A percentile compares a stretch with the other conserved stretches of the same genome.
These are phyloP conservation scores for Ginglymostoma cirratum DNA, from an alignment of 2,113 vertebrate species.

Conservation along the genomic window DNA sequence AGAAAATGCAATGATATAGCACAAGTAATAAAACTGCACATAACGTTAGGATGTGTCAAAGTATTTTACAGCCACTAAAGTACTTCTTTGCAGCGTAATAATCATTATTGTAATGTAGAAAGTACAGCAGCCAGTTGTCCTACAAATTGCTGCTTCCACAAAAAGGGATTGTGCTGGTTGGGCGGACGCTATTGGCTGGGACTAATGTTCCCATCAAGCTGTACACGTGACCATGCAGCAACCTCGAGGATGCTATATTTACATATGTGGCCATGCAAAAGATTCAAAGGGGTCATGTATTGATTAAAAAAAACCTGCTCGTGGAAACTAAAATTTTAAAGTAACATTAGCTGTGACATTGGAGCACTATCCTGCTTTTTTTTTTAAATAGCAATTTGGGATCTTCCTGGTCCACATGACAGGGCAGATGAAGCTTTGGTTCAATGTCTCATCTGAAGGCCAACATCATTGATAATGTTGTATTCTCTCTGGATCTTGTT, in stretches of 20 bases:
- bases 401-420: background rate
- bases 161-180: background rate
- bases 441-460: background rate
- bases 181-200: background rate
- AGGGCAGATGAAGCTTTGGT: background rate
- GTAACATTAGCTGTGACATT: background rate
- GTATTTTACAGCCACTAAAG: background rate
- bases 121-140: background rate
- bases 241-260: background rate
- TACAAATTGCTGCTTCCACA: background rate
- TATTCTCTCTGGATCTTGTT: background rate
- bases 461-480: background rate
- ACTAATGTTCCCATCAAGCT: too few relatives aligned
- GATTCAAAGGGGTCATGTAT: too few relatives aligned
- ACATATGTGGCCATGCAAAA: too few relatives aligned
- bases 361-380: background rate
- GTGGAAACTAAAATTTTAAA: background rate
- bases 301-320: too few relatives aligned
- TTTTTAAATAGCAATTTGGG: background rate
- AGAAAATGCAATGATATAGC: background rate
- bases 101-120: background rate
- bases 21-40: too few relatives aligned
- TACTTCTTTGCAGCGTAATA: background rate
- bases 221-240: background rate
- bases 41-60: background rate